These are phyloP conservation scores for Adineta ricciae DNA, from an alignment of 2,888 invertebrate genomes.

Conservation along the genomic window DNA sequence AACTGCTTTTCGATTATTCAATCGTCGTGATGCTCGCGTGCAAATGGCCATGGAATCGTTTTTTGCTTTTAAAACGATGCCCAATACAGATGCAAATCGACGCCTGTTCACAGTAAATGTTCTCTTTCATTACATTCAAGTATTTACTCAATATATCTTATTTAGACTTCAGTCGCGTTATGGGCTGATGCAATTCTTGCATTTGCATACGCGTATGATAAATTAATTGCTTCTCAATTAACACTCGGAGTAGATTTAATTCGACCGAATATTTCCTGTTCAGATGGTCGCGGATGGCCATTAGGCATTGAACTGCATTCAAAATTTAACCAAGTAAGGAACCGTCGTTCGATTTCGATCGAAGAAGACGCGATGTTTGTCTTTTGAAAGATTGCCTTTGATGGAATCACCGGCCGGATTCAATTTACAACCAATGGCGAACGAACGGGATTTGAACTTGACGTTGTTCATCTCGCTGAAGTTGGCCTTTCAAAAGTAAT, in stretches of 20 bases:
- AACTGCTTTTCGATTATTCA: constrained; percentile 80
- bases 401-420: constrained; percentile 80
- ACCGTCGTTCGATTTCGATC: background rate
- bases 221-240: background rate
- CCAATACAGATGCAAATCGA: background rate
- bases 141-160: background rate
- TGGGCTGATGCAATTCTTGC: constrained; percentile 28
- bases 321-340: constrained; percentile 13
- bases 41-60: background rate
- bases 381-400: constrained; percentile 55
- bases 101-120: background rate
- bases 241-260: background rate
- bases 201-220: constrained; percentile 21
- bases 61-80: background rate
- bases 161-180: constrained; percentile 26
- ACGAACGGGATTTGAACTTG: constrained; percentile 76
- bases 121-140: background rate
- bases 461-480: constrained; percentile 76
- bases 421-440: constrained; percentile 88
- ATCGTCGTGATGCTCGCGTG: constrained; percentile 43
- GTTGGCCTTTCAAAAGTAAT: constrained; percentile 51
- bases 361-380: constrained; percentile 49
- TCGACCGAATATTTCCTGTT: background rate
- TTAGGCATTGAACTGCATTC: background rate
- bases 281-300: background rate